Percentiles rank a stretch among this genome's conserved stretches.
These are phyloP conservation scores for Myotis lucifugus DNA, from an alignment of 2,113 vertebrate genomes.

Conservation along the genomic window DNA sequence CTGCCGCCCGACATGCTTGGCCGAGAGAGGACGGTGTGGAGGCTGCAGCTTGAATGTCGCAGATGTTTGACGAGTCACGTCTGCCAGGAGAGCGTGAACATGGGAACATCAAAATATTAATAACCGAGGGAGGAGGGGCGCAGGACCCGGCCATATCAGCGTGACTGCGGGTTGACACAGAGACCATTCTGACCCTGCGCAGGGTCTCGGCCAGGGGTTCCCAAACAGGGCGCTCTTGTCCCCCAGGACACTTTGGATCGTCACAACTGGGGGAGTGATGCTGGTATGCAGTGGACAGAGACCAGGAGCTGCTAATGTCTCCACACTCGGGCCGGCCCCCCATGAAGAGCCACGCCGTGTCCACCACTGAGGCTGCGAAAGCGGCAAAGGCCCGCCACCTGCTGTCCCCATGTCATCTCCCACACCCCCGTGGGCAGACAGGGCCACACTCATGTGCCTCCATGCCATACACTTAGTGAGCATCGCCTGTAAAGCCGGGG, in stretches of 20 bases:
- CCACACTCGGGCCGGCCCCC: rapidly evolving
- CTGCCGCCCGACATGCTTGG: not conserved
- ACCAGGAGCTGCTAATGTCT: not conserved
- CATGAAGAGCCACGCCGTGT: rapidly evolving
- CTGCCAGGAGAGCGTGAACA: rapidly evolving
- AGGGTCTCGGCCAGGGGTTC: rapidly evolving
- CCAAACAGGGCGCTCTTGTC: too few relatives aligned
- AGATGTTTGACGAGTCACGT: not conserved
- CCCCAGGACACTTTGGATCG: not conserved
- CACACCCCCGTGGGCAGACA: rapidly evolving
- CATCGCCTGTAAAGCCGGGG: rapidly evolving
- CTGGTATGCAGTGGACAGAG: not conserved
- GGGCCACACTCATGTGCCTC: not conserved
- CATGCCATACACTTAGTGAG: not conserved
- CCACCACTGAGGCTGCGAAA: not conserved
- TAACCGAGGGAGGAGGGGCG: rapidly evolving
- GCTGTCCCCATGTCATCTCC: not conserved
- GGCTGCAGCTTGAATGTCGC: not conserved
- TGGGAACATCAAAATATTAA: rapidly evolving
- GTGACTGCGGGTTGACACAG: rapidly evolving
- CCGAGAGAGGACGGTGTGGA: rapidly evolving
- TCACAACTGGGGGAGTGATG: not conserved
- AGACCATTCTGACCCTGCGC: rapidly evolving
- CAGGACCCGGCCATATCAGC: rapidly evolving
- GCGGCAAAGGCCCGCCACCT: rapidly evolving